phyloP scores from a whole-genome alignment of 2,888 invertebrate species.

The Lithophane leautieri region DNA sequence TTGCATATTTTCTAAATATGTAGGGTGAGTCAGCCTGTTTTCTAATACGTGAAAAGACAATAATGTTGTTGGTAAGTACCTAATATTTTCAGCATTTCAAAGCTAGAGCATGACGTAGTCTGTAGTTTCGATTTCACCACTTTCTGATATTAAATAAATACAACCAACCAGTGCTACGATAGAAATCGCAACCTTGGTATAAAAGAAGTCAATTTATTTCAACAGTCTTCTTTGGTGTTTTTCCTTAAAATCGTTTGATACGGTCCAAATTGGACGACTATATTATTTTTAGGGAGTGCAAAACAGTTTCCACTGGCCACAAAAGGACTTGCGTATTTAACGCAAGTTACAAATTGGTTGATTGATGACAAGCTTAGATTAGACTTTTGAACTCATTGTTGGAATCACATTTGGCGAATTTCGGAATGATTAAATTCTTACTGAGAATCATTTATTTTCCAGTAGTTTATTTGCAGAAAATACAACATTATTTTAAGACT shows the following conservation, averaged over 20 bases:
- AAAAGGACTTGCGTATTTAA: slow-evolving; percentile 27
- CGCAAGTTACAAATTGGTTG: slow-evolving; percentile 30
- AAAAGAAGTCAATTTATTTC: slow-evolving; percentile 17
- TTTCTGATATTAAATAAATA: slow-evolving; percentile 15
- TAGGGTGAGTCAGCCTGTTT: slow-evolving; percentile 8
- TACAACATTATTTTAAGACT: background rate
- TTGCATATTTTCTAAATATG: background rate
- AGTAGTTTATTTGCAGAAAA: slow-evolving; percentile 11
- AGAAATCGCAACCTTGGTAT: background rate
- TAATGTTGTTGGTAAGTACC: background rate
- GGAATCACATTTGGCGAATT: background rate
- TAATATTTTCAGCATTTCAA: background rate
- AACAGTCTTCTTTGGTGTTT: background rate
- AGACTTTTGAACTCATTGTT: slow-evolving; percentile 5
- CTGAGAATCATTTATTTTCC: background rate
- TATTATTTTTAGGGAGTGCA: slow-evolving; percentile 16
- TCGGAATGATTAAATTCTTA: slow-evolving; percentile 21
- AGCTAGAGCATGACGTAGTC: background rate
- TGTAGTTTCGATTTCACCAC: background rate
- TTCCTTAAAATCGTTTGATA: slow-evolving; percentile 5
- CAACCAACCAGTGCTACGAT: background rate
- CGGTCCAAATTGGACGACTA: slow-evolving; percentile 15
- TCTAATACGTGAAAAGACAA: background rate
- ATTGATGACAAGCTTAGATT: slow-evolving; percentile 45
- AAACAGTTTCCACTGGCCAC: slow-evolving; percentile 18